Conservation (phyloP, 2,888 invertebrate genomes). For the Heliconius sara region DNA sequence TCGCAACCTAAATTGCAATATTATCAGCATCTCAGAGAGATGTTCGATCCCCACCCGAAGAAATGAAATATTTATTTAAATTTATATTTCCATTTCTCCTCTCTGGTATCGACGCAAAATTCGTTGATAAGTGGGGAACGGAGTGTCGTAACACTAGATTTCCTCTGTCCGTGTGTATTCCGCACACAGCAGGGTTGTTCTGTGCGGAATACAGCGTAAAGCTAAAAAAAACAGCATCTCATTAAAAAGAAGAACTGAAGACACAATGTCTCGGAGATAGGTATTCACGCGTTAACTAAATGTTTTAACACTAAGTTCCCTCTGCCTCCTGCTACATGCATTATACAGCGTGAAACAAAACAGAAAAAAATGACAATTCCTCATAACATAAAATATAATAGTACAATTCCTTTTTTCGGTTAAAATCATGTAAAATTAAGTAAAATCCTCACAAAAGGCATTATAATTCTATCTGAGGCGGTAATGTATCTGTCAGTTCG, state of each 20-base stretch:
- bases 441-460: constrained; percentile 37
- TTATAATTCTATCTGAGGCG: constrained; percentile 40
- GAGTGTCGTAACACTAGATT: not conserved
- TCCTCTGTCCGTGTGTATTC: not conserved
- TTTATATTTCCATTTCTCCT: not conserved
- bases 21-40: not conserved
- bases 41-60: not conserved
- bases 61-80: not conserved
- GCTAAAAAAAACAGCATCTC: not conserved
- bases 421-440: constrained; percentile 29
- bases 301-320: not conserved
- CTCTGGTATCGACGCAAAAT: not conserved
- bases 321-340: not conserved
- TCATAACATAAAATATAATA: not conserved
- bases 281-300: too few species aligned
- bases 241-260: too few species aligned
- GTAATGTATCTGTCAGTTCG: constrained; percentile 43
- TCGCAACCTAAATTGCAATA: not conserved
- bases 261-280: too few species aligned
- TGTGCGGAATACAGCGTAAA: not conserved
- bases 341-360: not conserved
- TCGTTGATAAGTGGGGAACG: not conserved
- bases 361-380: not conserved
- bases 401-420: not conserved
- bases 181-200: not conserved